phyloP scores from a whole-genome alignment of 1,140 invertebrate species.

The Paracyclopina nana region DNA sequence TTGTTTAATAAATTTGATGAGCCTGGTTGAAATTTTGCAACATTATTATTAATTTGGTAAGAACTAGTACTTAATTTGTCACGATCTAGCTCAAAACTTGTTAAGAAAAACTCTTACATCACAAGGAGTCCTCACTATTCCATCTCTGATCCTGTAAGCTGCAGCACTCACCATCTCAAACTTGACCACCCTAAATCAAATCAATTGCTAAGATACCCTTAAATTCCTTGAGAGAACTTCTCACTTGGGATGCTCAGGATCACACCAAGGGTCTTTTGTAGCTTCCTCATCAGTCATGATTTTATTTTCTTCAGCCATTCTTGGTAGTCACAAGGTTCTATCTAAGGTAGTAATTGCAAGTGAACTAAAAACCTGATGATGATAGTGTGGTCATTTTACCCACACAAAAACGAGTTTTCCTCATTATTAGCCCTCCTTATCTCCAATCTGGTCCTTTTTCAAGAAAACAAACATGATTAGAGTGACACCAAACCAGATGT shows the following conservation, averaged over 20 bases:
- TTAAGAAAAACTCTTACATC: slow-evolving; percentile 10
- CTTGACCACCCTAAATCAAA: slow-evolving; percentile 32
- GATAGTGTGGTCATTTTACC: no score
- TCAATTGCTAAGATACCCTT: no score
- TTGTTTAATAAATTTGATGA: neutral
- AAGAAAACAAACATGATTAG: no score
- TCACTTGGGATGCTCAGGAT: slow-evolving; percentile 49
- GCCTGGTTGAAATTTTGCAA: neutral
- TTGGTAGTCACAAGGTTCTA: no score
- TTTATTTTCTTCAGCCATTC: no score
- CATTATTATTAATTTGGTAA: neutral
- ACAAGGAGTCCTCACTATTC: slow-evolving; percentile 38
- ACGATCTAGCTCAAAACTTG: neutral
- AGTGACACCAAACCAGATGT: no score
- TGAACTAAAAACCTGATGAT: no score
- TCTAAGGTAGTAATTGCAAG: no score
- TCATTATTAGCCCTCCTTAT: no score
- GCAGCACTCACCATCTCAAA: slow-evolving; percentile 28
- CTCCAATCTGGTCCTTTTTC: no score
- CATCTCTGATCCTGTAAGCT: slow-evolving; percentile 62
- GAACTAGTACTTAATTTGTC: slow-evolving; percentile 2
- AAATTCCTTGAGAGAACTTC: no score
- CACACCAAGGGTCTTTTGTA: slow-evolving; percentile 44
- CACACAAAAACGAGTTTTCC: no score
- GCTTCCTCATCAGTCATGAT: slow-evolving; percentile 16